Conservation (phyloP, 2,113 vertebrate genomes). For the Upupa epops region DNA sequence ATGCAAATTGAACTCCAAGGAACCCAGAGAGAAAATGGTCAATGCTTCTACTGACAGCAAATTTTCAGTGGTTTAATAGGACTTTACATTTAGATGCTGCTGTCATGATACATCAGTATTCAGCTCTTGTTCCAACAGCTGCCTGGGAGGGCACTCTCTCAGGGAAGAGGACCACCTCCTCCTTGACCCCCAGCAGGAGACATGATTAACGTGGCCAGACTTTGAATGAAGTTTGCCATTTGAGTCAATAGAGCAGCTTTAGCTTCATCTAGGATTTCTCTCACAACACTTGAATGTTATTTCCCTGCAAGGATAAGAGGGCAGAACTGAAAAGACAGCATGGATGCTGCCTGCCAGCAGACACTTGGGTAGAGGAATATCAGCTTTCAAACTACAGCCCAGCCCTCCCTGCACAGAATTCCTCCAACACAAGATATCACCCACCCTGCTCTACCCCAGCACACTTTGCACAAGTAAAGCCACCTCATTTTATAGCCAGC, state of each 20-base stretch:
- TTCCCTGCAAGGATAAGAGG: fast-evolving
- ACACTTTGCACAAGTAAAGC: background rate
- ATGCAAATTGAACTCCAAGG: background rate
- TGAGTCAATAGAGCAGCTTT: background rate
- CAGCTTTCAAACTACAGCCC: background rate
- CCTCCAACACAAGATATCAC: background rate
- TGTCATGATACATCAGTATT: background rate
- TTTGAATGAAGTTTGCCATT: background rate
- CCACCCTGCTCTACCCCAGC: background rate
- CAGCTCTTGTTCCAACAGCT: background rate
- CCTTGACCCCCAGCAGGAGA: background rate
- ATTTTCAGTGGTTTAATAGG: background rate
- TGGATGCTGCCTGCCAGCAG: fast-evolving
- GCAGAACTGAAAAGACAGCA: background rate
- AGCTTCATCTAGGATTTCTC: background rate
- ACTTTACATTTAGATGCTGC: background rate
- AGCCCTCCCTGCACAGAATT: background rate
- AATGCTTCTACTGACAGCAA: background rate
- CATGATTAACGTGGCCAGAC: background rate
- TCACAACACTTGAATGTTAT: background rate
- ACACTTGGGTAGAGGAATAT: background rate
- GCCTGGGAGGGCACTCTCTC: background rate
- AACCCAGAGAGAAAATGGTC: background rate
- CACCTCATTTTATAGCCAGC: background rate
- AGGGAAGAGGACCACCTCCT: background rate